Evolutionary conservation across 2,888 invertebrate genomes (phyloP).

Genomic region (Mythimna vitellina): DNA sequence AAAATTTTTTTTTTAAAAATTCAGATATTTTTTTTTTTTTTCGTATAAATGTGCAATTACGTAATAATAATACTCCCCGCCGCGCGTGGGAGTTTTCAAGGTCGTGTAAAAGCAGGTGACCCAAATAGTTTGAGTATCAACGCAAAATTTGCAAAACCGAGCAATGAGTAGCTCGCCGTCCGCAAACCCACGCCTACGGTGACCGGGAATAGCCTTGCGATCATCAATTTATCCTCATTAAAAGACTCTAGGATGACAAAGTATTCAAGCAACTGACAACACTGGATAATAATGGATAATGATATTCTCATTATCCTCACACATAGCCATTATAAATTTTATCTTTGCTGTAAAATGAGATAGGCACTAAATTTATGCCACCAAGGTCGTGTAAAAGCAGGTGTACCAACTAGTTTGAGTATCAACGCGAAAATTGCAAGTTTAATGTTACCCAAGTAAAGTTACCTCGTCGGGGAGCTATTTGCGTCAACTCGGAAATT

Average conservation of each 20-base stretch:
- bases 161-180: too few relatives aligned
- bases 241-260: neutral
- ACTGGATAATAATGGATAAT: neutral
- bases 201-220: neutral
- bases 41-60: too few relatives aligned
- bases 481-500: conserved; percentile 66
- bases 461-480: conserved; percentile 60
- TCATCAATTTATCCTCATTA: conserved; percentile 2
- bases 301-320: conserved; percentile 4
- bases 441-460: conserved; percentile 47
- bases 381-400: conserved; percentile 22
- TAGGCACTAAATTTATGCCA: conserved; percentile 1
- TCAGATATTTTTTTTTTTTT: too few relatives aligned
- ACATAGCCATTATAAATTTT: neutral
- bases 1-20: too few relatives aligned
- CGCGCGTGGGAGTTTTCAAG: too few relatives aligned
- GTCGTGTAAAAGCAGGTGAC: too few relatives aligned
- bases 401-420: conserved; percentile 26
- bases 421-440: conserved; percentile 52
- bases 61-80: too few relatives aligned
- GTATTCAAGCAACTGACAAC: conserved; percentile 14
- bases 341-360: conserved; percentile 2
- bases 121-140: too few relatives aligned
- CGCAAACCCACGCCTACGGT: too few relatives aligned
- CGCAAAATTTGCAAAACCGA: too few relatives aligned